Evolutionary conservation across 2,888 invertebrate genomes (phyloP), one percentile per base, ranked within the genome.

Genomic region (Chymomyza amoena): DNA sequence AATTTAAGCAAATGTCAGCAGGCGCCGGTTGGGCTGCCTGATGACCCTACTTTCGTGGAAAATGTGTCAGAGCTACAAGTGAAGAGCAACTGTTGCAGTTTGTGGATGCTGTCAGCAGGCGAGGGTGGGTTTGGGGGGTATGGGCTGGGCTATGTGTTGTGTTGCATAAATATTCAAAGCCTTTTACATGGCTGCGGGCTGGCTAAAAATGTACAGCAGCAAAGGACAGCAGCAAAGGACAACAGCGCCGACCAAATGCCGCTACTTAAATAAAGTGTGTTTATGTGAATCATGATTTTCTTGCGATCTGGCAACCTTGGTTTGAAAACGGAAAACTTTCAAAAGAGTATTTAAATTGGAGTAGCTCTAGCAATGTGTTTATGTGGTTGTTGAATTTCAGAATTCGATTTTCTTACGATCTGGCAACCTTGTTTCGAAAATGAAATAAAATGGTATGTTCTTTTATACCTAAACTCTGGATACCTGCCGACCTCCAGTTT

Each of bases 21-120:
- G 66, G 62, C 51, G 77, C 78, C 78, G 69, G 81, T 84, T 80
- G 88, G 73, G 39, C 39, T 45, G 39, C 13, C 39, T 80, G 82
- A 80, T 87, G 83, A 87, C 87, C 87, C 87, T 82, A 80, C 78
- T 84, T 82, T 84, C 6, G 77, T 82, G 75, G 78, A 80, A 83
- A 83, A 87, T 83, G 87, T 83, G 84, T 83, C 83, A 86, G 80
- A 79, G 87, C 87, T 85, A 87, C 87, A 85, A 87, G 83, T 87
- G 83, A 80, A 74, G 83, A 87, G 87, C 83, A 83, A 84, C 87
- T 84, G 82, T 83, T 87, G 87, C 84, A 79, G 39, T 13, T 45
- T 25, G 39, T 15, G 6, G 28, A 28, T 61, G 9, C 39, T n/a
- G 39, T 4, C 45, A 61, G 32, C 10, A 9, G 61, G 63, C n/a